phyloP scores from a whole-genome alignment of 1,140 invertebrate species.

The Lepidurus apus region DNA sequence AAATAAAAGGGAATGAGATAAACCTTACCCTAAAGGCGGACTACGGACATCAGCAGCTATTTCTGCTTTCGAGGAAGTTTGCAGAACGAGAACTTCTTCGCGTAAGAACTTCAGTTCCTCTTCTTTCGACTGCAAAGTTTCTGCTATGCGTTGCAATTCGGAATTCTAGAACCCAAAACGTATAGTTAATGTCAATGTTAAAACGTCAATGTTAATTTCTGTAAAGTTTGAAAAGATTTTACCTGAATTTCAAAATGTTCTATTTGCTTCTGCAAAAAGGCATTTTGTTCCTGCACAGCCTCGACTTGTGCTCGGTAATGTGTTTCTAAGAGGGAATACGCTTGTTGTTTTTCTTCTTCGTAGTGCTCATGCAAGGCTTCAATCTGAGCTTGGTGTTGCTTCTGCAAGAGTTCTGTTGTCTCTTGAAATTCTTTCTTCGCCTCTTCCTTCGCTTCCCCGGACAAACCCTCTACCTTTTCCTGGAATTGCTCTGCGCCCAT shows the following conservation, averaged over 20 bases:
- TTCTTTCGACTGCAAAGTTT: slow-evolving; percentile 13
- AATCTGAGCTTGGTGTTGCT: slow-evolving; percentile 47
- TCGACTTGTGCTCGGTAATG: slow-evolving; percentile 50
- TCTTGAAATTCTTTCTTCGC: slow-evolving; percentile 47
- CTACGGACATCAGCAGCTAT: background rate
- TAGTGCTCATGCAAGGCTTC: slow-evolving; percentile 52
- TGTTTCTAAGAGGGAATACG: slow-evolving; percentile 49
- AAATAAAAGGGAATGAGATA: background rate
- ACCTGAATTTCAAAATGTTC: slow-evolving; percentile 28
- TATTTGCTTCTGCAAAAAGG: slow-evolving; percentile 31
- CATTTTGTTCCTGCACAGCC: slow-evolving; percentile 41
- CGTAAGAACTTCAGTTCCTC: slow-evolving; percentile 23
- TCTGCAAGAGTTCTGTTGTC: slow-evolving; percentile 44
- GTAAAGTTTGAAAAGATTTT: background rate
- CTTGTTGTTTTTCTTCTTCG: slow-evolving; percentile 51
- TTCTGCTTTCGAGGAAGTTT: slow-evolving; percentile 12
- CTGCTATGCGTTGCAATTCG: slow-evolving; percentile 15
- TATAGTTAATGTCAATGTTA: background rate
- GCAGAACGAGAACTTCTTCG: slow-evolving; percentile 5
- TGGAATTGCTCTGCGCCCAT: slow-evolving; percentile 25
- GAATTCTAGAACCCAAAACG: background rate
- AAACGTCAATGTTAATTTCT: background rate
- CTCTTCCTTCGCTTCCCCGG: slow-evolving; percentile 45
- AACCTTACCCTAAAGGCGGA: background rate
- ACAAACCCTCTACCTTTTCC: background rate